Evolutionary conservation across 2,888 invertebrate genomes (phyloP), one percentile per base, ranked within the genome.

Genomic region (Malthinus seriepunctatus): DNA sequence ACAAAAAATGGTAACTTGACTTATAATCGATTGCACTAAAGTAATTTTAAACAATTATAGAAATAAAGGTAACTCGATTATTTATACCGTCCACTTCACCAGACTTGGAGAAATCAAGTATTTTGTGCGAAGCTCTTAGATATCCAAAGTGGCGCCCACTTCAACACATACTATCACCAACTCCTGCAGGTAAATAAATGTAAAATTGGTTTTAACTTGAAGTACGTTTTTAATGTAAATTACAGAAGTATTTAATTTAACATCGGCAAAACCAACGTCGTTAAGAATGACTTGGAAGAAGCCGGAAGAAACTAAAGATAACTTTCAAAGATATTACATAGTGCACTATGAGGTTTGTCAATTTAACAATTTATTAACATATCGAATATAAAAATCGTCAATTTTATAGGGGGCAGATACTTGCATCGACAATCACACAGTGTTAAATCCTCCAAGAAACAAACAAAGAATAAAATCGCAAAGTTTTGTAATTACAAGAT

Each of bases 401-500:
- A 37, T 44, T 31, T 33, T 50, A 5, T 51, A 74, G 73, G 74
- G 70, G 10, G 69, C 70, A 47, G 71, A 73, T 56, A 56, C 69
- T 33, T 76, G 76, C 32, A 45, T 12, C 10, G 14, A 15, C 14
- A 33, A 44, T 38, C 12, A 42, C 51, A 44, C 50, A 23, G 23
- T 23, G 4, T 44, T 53, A 23, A 69, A 65, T 33, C 37, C 12
- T n/a, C 59, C 65, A 5, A 60, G 52, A 32, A 70, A 67, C 56
- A 59, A 62, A 9, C 52, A 58, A 15, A 67, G 77, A 54, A 44
- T 66, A 9, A 74, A 72, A 65, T 76, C 76, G 0, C 72, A 70
- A 63, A 76, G 75, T 35, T 75, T 73, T 56, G 23, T 76, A 7
- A 67, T 72, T 10, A 72, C 71, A 3, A 72, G 69, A 59, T 61